Evolutionary conservation across 30 jellyfish, hydroid and myxozoan species (phyloP), one percentile per base, ranked within the genome.

Genomic region (Aurelia coerulea): DNA sequence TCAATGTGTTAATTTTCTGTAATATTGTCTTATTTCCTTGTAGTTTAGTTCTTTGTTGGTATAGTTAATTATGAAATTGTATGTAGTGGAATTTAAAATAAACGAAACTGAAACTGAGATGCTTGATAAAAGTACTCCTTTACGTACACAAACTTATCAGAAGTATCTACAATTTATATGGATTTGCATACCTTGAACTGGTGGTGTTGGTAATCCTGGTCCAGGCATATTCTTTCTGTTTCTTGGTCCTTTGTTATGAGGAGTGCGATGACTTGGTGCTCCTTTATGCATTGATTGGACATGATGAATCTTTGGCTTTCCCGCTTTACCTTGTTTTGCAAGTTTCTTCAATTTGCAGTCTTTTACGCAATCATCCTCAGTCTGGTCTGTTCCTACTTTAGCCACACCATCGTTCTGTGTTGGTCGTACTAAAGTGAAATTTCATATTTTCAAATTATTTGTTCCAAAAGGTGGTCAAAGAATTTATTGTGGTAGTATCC

Each of bases 161-260:
- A 46, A 46, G 56, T 9, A 46, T 1, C 14, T 0, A 46, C 12
- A 1, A 46, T 46, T 4, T 46, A 9, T 46, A 46, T 4, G 15
- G 56, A 13, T 46, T 41, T 35, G 65, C 56, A 29, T 39, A 73
- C 88, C 83, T 75, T 84, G 93, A 13, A 37, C 66, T 73, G 93
- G 93, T 49, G 85, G 79, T 53, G 62, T 78, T 46, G 93, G 93
- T 78, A 71, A 9, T 9, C 39, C 42, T 1, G 80, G 88, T 18
- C 81, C 81, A 13, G 87, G 88, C 93, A 84, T 73, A 11, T 84
- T 49, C 78, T 84, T 84, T 67, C 93, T 84, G 56, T 84, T 19
- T 63, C 93, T 73, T 15, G 93, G 79, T 72, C 93, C 93, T 56
- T 84, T 84, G 88, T 84, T 84, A 42, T 83, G 92, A n/a, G 92